Evolutionary conservation across 2,797 vertebrate genomes (phyloP).

Genomic region (Perodicticus potto): DNA sequence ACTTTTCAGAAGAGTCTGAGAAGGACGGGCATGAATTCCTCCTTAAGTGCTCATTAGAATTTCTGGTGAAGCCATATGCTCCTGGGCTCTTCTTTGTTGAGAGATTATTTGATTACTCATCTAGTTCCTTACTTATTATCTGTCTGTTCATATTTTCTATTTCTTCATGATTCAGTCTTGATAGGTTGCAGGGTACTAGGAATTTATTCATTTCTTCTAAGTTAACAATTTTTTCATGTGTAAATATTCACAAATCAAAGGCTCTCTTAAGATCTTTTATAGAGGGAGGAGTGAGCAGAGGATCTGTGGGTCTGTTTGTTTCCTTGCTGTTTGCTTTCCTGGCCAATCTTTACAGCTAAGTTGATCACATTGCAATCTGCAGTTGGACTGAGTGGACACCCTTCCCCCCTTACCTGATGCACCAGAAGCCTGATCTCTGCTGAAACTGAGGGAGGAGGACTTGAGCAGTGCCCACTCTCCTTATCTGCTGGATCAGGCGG

Average conservation of each 20-base stretch:
- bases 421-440: too few species aligned
- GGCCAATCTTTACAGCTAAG: too few species aligned
- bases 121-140: background rate
- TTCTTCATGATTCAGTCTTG: background rate
- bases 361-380: too few species aligned
- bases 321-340: too few species aligned
- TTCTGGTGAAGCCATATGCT: background rate
- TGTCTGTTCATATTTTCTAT: background rate
- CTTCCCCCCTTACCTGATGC: too few species aligned
- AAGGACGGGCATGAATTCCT: background rate
- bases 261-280: background rate
- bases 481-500: too few species aligned
- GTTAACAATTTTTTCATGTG: background rate
- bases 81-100: background rate
- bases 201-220: background rate
- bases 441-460: too few species aligned
- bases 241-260: background rate
- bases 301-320: too few species aligned
- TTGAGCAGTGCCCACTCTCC: too few species aligned
- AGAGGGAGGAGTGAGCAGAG: too few species aligned
- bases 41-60: background rate
- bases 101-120: background rate
- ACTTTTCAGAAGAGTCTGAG: background rate
- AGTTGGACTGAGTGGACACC: too few species aligned
- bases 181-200: background rate